phyloP scores from a whole-genome alignment of 2,797 vertebrate genomes.

The Myotis daubentonii region DNA sequence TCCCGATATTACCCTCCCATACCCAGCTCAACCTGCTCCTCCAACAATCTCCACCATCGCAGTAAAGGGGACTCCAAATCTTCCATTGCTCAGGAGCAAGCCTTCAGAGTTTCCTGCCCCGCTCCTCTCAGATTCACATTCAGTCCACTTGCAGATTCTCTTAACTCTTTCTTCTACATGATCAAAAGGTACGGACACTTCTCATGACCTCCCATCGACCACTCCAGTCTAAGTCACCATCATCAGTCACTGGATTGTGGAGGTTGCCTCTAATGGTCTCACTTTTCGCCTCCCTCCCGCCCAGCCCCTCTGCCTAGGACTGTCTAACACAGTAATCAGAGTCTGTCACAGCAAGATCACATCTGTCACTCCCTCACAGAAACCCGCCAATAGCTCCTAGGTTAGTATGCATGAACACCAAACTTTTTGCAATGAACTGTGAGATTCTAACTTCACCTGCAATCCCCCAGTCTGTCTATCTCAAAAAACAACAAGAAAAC shows the following conservation, averaged over 20 bases:
- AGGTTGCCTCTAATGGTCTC: background rate
- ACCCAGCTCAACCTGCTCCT: background rate
- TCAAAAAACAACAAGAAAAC: background rate
- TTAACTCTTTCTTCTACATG: background rate
- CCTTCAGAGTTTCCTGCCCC: background rate
- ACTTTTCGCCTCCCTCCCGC: too few species aligned
- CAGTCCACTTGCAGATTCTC: background rate
- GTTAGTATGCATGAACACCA: background rate
- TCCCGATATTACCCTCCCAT: background rate
- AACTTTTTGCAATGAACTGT: background rate
- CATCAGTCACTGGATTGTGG: background rate
- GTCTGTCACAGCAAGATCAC: background rate
- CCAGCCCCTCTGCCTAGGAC: fast-evolving
- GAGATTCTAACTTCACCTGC: background rate
- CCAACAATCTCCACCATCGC: background rate
- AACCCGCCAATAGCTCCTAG: background rate
- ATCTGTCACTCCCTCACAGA: background rate
- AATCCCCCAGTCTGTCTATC: background rate
- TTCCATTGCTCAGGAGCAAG: background rate
- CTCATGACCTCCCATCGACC: background rate
- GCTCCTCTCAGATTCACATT: background rate
- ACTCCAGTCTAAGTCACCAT: too few species aligned
- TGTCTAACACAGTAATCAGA: background rate
- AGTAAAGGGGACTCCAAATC: background rate
- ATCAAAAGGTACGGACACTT: background rate